Percentiles rank a stretch among this genome's conserved stretches.
Conservation (phyloP, 2,888 invertebrate genomes). For the Heliconius ethilla region DNA sequence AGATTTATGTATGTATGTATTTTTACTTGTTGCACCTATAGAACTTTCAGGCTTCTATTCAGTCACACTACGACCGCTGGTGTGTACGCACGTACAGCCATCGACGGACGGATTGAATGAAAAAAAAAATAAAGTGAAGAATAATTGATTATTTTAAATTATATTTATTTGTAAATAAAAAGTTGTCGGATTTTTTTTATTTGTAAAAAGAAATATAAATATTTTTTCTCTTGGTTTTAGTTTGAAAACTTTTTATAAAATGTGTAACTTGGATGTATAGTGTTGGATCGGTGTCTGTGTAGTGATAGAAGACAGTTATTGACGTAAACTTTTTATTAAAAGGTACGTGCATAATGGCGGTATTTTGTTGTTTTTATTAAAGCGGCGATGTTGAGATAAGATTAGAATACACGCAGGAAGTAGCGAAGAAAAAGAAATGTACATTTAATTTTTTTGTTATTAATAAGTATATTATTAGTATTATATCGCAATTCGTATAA, state of each 20-base stretch:
- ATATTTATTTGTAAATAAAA: conserved; percentile 26
- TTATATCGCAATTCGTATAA: too few species aligned
- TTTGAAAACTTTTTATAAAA: conserved; percentile 11
- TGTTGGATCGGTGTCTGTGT: conserved; percentile 32
- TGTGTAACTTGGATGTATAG: conserved; percentile 30
- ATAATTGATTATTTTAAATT: conserved; percentile 13
- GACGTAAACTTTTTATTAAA: conserved; percentile 23
- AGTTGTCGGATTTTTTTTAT: background rate
- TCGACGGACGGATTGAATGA: conserved; percentile 6
- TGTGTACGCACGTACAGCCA: conserved; percentile 48
- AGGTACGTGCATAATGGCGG: conserved; percentile 26
- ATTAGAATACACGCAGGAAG: background rate
- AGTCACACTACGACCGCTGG: conserved; percentile 52
- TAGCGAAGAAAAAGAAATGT: background rate
- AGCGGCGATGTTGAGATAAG: background rate
- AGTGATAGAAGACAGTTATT: conserved; percentile 27
- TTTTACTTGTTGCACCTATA: conserved; percentile 64
- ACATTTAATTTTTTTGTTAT: background rate
- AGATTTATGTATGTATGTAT: conserved; percentile 28
- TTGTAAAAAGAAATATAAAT: conserved; percentile 4
- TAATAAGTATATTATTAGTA: too few species aligned
- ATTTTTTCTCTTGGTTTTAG: background rate
- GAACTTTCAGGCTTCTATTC: conserved; percentile 48
- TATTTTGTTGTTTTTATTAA: background rate
- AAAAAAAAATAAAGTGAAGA: conserved; percentile 24